These are phyloP conservation scores for Limulus polyphemus DNA, from an alignment of 2,888 invertebrate species.

Conservation along the genomic window DNA sequence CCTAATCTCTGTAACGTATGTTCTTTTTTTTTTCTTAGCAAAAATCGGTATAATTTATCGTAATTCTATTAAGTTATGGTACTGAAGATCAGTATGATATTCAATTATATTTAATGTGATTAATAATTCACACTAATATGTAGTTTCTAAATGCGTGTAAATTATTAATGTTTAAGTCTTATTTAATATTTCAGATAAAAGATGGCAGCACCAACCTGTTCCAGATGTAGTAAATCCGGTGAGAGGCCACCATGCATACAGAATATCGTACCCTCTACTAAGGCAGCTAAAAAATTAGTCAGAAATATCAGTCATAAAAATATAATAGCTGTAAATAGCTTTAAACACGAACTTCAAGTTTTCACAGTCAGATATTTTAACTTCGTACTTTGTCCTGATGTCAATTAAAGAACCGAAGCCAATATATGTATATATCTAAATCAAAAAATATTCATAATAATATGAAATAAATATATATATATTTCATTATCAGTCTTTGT, in stretches of 20 bases:
- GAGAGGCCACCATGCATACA: conserved; percentile 46
- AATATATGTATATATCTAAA: neutral
- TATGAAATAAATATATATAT: neutral
- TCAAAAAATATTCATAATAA: neutral
- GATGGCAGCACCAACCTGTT: conserved; percentile 35
- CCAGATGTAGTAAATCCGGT: conserved; percentile 40
- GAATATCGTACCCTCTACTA: conserved; percentile 43
- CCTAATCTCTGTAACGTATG: too few species aligned
- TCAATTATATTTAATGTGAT: neutral
- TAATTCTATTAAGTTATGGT: too few species aligned
- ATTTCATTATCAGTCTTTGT: neutral
- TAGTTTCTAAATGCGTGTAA: neutral
- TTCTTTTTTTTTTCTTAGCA: too few species aligned
- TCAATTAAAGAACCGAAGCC: too few species aligned
- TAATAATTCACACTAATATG: neutral
- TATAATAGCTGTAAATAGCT: too few species aligned
- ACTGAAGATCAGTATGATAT: too few species aligned
- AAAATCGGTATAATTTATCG: too few species aligned
- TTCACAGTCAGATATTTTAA: too few species aligned
- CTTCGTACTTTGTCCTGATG: too few species aligned
- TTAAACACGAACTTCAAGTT: too few species aligned
- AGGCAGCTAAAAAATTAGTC: conserved; percentile 37
- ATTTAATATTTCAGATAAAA: neutral
- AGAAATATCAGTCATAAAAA: neutral
- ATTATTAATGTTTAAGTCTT: neutral